Conservation (phyloP, 2,113 vertebrate genomes). For the Oncorhynchus gorbuscha region DNA sequence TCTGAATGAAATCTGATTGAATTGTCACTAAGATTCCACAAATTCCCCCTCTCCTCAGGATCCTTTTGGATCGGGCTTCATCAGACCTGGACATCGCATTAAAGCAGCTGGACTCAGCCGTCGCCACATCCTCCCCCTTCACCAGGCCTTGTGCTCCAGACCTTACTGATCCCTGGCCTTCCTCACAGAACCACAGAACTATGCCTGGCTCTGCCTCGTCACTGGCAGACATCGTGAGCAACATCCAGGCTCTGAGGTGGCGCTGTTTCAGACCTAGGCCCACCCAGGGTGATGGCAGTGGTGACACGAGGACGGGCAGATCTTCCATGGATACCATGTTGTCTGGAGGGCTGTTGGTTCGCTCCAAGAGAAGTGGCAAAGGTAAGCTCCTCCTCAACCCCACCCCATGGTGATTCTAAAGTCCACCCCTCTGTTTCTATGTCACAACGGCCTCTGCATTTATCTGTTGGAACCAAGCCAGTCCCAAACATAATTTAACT, state of each 20-base stretch:
- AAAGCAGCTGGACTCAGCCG: slow-evolving; percentile 84
- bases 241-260: slow-evolving; percentile 90
- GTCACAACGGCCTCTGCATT: not conserved
- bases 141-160: slow-evolving; percentile 77
- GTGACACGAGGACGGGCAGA: slow-evolving; percentile 79
- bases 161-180: slow-evolving; percentile 72
- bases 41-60: slow-evolving; percentile 62
- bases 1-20: not conserved
- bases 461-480: not conserved
- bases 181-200: slow-evolving; percentile 9
- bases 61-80: slow-evolving; percentile 87
- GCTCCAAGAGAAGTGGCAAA: slow-evolving; percentile 80
- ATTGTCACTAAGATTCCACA: not conserved
- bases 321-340: slow-evolving; percentile 78
- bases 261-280: slow-evolving; percentile 88
- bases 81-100: slow-evolving; percentile 81
- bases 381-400: slow-evolving; percentile 61
- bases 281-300: slow-evolving; percentile 73
- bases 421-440: not conserved
- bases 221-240: slow-evolving; percentile 85
- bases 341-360: slow-evolving; percentile 74
- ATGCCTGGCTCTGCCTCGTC: slow-evolving; percentile 46
- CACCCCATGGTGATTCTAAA: not conserved
- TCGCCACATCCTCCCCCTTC: slow-evolving; percentile 67
- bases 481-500: not conserved